A percentile compares a stretch with the other conserved stretches of the same genome.
Evolutionary conservation across 2,888 invertebrate species (phyloP).

Genomic region (Bibio marci): DNA sequence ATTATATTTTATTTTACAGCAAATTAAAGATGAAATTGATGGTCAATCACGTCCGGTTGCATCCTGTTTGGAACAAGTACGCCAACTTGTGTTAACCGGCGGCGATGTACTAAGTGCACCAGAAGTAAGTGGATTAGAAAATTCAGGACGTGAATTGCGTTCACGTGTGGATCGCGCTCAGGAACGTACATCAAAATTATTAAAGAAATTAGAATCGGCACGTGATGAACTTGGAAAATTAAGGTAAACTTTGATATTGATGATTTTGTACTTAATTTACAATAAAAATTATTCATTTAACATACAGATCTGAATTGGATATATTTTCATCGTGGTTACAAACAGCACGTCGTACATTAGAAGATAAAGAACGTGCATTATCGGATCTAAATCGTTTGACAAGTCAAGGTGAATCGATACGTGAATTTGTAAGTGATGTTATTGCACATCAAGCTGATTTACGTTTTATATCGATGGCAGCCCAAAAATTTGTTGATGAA

Average conservation of each 20-base stretch:
- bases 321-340: constrained; percentile 75
- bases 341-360: constrained; percentile 56
- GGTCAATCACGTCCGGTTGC: constrained; percentile 69
- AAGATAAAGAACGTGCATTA: constrained; percentile 70
- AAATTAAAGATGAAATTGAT: constrained; percentile 79
- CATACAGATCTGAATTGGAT: constrained; percentile 50
- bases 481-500: constrained; percentile 91
- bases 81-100: constrained; percentile 76
- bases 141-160: constrained; percentile 68
- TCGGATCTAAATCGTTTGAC: constrained; percentile 57
- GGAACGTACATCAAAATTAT: constrained; percentile 61
- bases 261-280: background rate
- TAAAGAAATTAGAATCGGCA: constrained; percentile 57
- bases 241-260: constrained; percentile 12
- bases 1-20: constrained; percentile 31
- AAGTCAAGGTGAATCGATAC: constrained; percentile 58
- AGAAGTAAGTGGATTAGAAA: constrained; percentile 74
- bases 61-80: constrained; percentile 75
- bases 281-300: background rate
- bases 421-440: constrained; percentile 82
- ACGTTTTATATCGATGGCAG: constrained; percentile 88
- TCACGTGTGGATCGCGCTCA: constrained; percentile 66
- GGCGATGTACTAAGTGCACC: constrained; percentile 85
- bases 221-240: constrained; percentile 81
- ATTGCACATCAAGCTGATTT: constrained; percentile 92